These are phyloP conservation scores for Geotrypetes seraphini DNA, from an alignment of 2,797 vertebrate species.

Conservation along the genomic window DNA sequence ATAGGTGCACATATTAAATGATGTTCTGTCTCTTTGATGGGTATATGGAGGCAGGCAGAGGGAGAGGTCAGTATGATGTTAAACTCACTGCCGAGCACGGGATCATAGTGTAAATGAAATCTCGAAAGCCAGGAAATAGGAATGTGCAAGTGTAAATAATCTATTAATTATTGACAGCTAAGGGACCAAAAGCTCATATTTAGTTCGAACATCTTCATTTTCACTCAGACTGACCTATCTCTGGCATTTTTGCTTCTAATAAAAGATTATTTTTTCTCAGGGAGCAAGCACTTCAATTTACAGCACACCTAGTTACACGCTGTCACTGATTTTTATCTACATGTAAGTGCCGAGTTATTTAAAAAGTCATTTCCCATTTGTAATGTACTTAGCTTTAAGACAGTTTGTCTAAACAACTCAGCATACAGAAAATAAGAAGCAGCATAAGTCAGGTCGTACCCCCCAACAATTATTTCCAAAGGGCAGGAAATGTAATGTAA, in stretches of 20 bases:
- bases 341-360: not conserved
- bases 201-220: conserved; percentile 60
- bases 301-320: conserved; percentile 15
- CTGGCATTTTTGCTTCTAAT: conserved; percentile 33
- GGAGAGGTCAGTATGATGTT: conserved; percentile 54
- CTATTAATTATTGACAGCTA: conserved; percentile 82
- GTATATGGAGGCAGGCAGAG: conserved; percentile 31
- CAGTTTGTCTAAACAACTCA: too few relatives aligned
- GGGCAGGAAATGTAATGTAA: too few relatives aligned
- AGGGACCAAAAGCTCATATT: conserved; percentile 52
- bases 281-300: conserved; percentile 24
- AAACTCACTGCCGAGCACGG: conserved; percentile 61
- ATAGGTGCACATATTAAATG: conserved; percentile 46
- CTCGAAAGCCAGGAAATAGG: conserved; percentile 70
- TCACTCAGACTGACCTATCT: conserved; percentile 21
- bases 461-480: too few relatives aligned
- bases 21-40: conserved; percentile 30
- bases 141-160: conserved; percentile 88
- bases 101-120: conserved; percentile 79
- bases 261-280: conserved; percentile 12
- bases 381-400: too few relatives aligned
- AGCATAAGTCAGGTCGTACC: too few relatives aligned
- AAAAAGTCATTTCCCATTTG: too few relatives aligned
- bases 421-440: too few relatives aligned
- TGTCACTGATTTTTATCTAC: conserved; percentile 24